Evolutionary conservation across 2,797 vertebrate species (phyloP).

Genomic region (Clarias fuscus): DNA sequence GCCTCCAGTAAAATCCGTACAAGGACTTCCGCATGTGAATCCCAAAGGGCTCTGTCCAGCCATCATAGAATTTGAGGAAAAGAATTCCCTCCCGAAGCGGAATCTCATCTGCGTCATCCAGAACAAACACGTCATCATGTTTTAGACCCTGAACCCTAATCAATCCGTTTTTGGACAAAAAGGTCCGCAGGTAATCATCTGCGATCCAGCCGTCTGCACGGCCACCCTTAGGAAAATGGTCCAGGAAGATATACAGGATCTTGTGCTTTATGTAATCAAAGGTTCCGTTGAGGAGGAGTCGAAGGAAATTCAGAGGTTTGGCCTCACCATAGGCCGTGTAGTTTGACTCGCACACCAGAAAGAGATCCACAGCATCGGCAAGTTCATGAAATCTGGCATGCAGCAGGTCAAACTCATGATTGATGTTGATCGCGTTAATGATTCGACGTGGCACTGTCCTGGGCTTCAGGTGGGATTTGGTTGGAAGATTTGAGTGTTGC

Average conservation of each 20-base stretch:
- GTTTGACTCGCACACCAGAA: conserved; percentile 86
- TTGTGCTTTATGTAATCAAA: conserved; percentile 83
- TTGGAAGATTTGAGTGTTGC: conserved; percentile 83
- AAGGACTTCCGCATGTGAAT: conserved; percentile 87
- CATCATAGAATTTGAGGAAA: conserved; percentile 84
- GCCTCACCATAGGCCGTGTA: conserved; percentile 82
- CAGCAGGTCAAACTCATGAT: conserved; percentile 86
- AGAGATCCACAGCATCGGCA: conserved; percentile 79
- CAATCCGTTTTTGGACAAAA: conserved; percentile 78
- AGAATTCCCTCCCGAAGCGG: conserved; percentile 79
- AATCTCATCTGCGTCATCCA: conserved; percentile 85
- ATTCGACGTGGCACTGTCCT: conserved; percentile 78
- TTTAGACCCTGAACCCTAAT: conserved; percentile 75
- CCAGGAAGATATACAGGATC: conserved; percentile 83
- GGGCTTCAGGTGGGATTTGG: conserved; percentile 78
- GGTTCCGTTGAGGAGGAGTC: conserved; percentile 80
- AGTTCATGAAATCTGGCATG: conserved; percentile 83
- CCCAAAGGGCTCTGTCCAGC: conserved; percentile 85
- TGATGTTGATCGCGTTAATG: conserved; percentile 85
- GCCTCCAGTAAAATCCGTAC: conserved; percentile 88
- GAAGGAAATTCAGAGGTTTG: conserved; percentile 76
- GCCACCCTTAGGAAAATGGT: conserved; percentile 82
- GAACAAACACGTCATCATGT: conserved; percentile 80
- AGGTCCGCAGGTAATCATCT: conserved; percentile 85
- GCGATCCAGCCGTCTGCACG: conserved; percentile 84